Evolutionary conservation across 2,113 vertebrate genomes (phyloP), one percentile per base, ranked within the genome.

Genomic region (Rynchops niger): DNA sequence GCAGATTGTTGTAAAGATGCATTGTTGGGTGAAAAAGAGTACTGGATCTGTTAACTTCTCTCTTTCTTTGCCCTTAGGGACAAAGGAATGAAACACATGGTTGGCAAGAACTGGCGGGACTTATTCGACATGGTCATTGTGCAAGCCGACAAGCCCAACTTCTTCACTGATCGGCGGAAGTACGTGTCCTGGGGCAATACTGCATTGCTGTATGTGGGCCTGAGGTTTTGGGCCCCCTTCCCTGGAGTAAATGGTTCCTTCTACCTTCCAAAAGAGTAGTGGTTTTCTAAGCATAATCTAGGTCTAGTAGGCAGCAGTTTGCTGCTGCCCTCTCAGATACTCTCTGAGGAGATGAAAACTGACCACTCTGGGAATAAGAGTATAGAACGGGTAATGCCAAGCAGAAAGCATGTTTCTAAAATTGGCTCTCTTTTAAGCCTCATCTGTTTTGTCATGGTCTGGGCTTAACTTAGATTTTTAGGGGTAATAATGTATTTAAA

Each of bases 21-120:
- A 25, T 3, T 9, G 7, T 10, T 76, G 73, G 47, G 30, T 72
- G 65, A 56, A 56, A 43, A 56, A 23, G 23, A 63, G 36, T 43
- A 19, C 22, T 30, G 55, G 11, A 12, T 72, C 42, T 49, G 23
- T 95, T 76, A 55, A 90, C 38, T 42, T 80, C 49, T 49, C 42
- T 65, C 23, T 70, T 81, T 21, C 72, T 87, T 66, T 82, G 16
- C 45, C 34, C 81, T 49, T 93, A 99, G 98, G 91, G 97, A 99
- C 96, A 98, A 98, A 94, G 98, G 98, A 53, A 99, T 99, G 98
- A 97, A 98, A 50, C 97, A 99, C 93, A 99, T 99, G 98, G 98
- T 98, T 86, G 98, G 98, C 82, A 97, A 98, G 14, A 98, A 98
- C 79, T 98, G 98, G 98, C 93, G 98, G 32, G 98, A 99, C 1